phyloP scores from a whole-genome alignment of 2,113 vertebrate genomes.

The Polyodon spathula region DNA sequence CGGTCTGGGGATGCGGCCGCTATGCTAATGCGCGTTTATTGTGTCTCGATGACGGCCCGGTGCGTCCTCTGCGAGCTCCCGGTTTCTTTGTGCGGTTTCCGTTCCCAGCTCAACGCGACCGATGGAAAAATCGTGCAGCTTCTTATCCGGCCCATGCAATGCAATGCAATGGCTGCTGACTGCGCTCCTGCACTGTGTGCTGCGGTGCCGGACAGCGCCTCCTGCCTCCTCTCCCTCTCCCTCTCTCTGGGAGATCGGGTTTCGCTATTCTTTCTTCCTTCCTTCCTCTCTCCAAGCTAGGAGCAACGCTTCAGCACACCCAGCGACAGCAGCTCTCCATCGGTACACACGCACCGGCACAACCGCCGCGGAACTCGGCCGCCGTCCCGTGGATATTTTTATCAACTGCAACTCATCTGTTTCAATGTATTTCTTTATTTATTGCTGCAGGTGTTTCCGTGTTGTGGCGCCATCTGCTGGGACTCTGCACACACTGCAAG shows the following conservation, averaged over 20 bases:
- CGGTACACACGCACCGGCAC: not conserved
- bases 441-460: not conserved
- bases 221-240: slow-evolving; percentile 25
- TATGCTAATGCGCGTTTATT: no score
- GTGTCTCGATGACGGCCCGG: no score
- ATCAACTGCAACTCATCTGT: slow-evolving; percentile 9
- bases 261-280: slow-evolving; percentile 38
- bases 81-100: slow-evolving; percentile 29
- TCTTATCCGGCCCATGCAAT: slow-evolving; percentile 25
- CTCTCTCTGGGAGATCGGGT: slow-evolving; percentile 32
- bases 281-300: slow-evolving; percentile 30
- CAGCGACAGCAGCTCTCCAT: slow-evolving; percentile 25
- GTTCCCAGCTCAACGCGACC: slow-evolving; percentile 20
- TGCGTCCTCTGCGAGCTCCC: no score
- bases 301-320: slow-evolving; percentile 41
- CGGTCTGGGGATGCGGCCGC: no score
- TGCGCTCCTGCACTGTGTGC: slow-evolving; percentile 20
- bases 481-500: no score
- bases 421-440: no score
- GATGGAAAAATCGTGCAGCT: slow-evolving; percentile 19
- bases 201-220: slow-evolving; percentile 24
- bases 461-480: no score
- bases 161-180: slow-evolving; percentile 50
- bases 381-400: slow-evolving; percentile 31
- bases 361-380: slow-evolving; percentile 27